phyloP scores from a whole-genome alignment of 1,140 invertebrate genomes.

The Coenobita brevimanus region DNA sequence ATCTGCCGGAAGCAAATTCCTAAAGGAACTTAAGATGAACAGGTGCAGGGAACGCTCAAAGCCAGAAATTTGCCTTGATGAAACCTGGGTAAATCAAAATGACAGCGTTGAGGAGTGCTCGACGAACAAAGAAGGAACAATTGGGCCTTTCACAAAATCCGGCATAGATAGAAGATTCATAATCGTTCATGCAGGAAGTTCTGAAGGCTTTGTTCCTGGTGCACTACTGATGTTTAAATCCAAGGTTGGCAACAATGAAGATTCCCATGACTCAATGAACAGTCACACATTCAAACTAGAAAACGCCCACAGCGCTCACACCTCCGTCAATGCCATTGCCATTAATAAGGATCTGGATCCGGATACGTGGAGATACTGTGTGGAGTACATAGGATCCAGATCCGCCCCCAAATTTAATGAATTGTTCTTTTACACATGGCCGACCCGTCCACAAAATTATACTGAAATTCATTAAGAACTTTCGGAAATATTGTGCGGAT shows the following conservation, averaged over 20 bases:
- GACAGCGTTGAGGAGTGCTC: neutral
- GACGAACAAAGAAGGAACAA: neutral
- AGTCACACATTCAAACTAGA: slow-evolving; percentile 45
- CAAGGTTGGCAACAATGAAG: slow-evolving; percentile 21
- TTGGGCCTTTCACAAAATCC: neutral
- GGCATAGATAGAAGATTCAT: slow-evolving; percentile 51
- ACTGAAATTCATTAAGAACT: too few relatives aligned
- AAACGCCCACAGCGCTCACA: too few relatives aligned
- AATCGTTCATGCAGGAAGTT: slow-evolving; percentile 61
- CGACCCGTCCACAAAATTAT: too few relatives aligned
- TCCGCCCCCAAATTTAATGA: too few relatives aligned
- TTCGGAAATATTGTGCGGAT: too few relatives aligned
- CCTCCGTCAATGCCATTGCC: too few relatives aligned
- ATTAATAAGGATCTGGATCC: too few relatives aligned
- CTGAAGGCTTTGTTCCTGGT: slow-evolving; percentile 60
- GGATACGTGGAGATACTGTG: too few relatives aligned
- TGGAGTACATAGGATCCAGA: too few relatives aligned
- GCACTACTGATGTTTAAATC: slow-evolving; percentile 53
- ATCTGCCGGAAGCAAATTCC: neutral
- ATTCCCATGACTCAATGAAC: slow-evolving; percentile 68
- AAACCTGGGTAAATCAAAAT: slow-evolving; percentile 30
- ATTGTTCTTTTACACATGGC: too few relatives aligned
- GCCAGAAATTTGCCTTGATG: slow-evolving; percentile 22
- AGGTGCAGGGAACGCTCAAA: neutral
- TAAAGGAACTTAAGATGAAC: slow-evolving; percentile 23